Evolutionary conservation across 2,888 invertebrate species (phyloP).

Genomic region (Pocota personata): DNA sequence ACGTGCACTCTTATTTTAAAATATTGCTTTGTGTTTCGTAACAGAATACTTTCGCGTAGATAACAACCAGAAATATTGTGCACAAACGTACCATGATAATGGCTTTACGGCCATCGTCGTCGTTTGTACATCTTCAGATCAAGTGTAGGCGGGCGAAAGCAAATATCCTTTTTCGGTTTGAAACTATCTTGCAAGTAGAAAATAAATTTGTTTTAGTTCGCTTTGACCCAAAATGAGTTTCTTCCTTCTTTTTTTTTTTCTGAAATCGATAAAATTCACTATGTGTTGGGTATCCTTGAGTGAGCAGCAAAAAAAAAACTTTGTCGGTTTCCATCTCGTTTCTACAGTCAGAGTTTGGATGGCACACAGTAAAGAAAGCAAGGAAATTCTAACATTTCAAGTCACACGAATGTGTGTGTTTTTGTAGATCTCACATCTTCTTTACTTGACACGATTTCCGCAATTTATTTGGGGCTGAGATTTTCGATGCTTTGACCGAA

Average conservation of each 20-base stretch:
- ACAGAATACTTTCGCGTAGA: slow-evolving; percentile 49
- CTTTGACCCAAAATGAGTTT: slow-evolving; percentile 50
- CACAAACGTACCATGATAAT: slow-evolving; percentile 48
- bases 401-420: slow-evolving; percentile 4
- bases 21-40: slow-evolving; percentile 33
- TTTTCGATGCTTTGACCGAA: slow-evolving; percentile 33
- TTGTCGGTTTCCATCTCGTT: slow-evolving; percentile 18
- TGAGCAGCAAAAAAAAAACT: slow-evolving; percentile 15
- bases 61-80: slow-evolving; percentile 55
- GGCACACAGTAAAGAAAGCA: slow-evolving; percentile 18
- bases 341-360: slow-evolving; percentile 11
- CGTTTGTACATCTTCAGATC: slow-evolving; percentile 33
- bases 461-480: slow-evolving; percentile 59
- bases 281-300: slow-evolving; percentile 44
- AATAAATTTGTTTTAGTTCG: slow-evolving; percentile 57
- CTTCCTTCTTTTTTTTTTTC: slow-evolving; percentile 4
- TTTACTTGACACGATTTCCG: slow-evolving; percentile 65
- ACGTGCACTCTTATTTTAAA: slow-evolving; percentile 35
- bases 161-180: slow-evolving; percentile 38
- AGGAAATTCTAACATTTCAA: slow-evolving; percentile 17
- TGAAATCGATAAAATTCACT: slow-evolving; percentile 57
- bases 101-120: slow-evolving; percentile 39
- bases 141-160: slow-evolving; percentile 40
- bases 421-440: slow-evolving; percentile 26
- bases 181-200: slow-evolving; percentile 61